Base-by-base conservation (phyloP, 1,140 invertebrate species). In the Drosophila busckii region DNA sequence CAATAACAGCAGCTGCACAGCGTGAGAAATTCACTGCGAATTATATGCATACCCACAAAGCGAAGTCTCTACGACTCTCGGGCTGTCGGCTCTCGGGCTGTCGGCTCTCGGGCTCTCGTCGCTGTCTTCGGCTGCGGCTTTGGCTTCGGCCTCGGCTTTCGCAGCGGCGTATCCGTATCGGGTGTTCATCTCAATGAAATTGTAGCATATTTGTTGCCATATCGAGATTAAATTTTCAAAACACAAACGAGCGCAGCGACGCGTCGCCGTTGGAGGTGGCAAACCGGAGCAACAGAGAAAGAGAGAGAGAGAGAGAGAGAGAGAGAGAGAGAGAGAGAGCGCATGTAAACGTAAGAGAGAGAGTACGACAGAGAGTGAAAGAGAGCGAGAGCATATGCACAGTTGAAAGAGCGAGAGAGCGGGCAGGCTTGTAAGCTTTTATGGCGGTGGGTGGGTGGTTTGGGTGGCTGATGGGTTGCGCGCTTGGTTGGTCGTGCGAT, bases 201-300 rank as follows among this genome's bases (percentile, higher is more conserved):
- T 82, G 75, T 82, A 82, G 75, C 75, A 82, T 82, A 82, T 82
- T 82, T 82, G 75, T 82, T 82, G 75, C 75, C 76, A 82, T 82
- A 82, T 82, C 75, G 75, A 82, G 75, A 82, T 82, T 82, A 82
- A 82, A 82, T 82, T 82, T 83, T 83, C 76, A 82, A 82, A 82
- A 82, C 75, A 80, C 65, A 82, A 82, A 75, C 76, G 76, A 82
- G 73, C 58, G 56, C 73, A 78, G 73, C 62, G 50, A 7, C 55
- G 49, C 29, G 50, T 7, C 55, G 49, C 29, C 26, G 38, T 42
- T 42, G 56, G 48, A 61, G 58, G 44, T 32, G 50, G 42, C 34
- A 64, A 42, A 59, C 26, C 29, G 23, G 40, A 17, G 31, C 10
- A 29, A 15, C 19, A 62, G 32, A 34, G 49, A 44, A 42, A 35